Evolutionary conservation across 1,140 invertebrate genomes (phyloP).

Genomic region (Paraescarpia echinospica): DNA sequence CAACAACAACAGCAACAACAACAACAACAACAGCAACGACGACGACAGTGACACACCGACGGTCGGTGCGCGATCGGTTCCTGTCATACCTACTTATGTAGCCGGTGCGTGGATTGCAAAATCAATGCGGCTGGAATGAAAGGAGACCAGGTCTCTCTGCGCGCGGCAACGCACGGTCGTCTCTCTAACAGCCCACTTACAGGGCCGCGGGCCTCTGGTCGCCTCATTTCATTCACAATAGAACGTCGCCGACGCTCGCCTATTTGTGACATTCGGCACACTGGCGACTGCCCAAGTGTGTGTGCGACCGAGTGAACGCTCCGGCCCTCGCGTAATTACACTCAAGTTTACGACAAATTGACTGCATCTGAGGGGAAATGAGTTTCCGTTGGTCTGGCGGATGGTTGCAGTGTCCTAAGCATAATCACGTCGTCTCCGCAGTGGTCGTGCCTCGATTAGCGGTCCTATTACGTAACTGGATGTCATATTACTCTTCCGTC

Average conservation of each 20-base stretch:
- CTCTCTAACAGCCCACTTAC: neutral
- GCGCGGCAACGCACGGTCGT: neutral
- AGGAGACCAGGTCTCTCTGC: neutral
- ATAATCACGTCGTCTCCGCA: neutral
- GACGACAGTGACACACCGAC: no score
- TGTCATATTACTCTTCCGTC: neutral
- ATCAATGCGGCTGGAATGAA: neutral
- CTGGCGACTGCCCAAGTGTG: neutral
- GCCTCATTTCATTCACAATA: neutral
- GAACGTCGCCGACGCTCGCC: no score
- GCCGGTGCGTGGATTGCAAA: no score
- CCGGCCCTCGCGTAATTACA: neutral
- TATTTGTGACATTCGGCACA: neutral
- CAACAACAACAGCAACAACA: no score
- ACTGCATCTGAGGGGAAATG: neutral
- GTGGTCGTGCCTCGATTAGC: neutral
- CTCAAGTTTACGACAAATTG: neutral
- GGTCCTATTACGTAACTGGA: neutral
- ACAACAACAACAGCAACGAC: no score
- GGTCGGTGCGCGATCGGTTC: neutral
- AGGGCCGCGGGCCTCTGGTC: no score
- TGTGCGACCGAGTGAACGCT: neutral
- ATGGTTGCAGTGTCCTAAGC: neutral
- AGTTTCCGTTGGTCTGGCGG: neutral
- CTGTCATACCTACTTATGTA: neutral